Evolutionary conservation across 2,113 vertebrate genomes (phyloP), one percentile per base, ranked within the genome.

Genomic region (Oriolus oriolus): DNA sequence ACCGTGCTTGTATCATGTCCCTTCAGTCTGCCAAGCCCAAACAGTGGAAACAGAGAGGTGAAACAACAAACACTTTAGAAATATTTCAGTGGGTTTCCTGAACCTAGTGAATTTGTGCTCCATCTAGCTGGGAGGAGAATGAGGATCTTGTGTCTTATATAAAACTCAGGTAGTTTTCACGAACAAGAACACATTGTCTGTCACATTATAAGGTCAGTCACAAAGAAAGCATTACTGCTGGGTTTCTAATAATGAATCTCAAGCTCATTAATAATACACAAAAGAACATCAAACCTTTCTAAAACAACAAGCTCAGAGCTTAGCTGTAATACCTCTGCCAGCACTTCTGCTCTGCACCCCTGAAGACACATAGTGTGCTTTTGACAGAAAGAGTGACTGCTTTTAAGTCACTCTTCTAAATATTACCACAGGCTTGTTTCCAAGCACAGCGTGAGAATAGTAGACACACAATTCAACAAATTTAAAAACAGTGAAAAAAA

Each of bases 261-360:
- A 7, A 75, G 88, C 59, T 96, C 76, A 96, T 96, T 92, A 96
- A 94, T 95, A 95, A 95, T 93, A 87, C 52, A 96, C 44, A 93
- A 87, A 35, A 92, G 47, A 95, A 84, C 41, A 92, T 77, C 77
- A 95, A 95, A 94, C 33, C 66, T 89, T 90, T 87, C 89, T 87
- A 75, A 92, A 96, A 83, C 76, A 95, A 94, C 50, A 95, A 84
- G 54, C n/a, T 30, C 52, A 79, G 77, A 95, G 91, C 69, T 94
- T 77, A 86, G 47, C 79, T 90, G 86, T 85, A 84, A 88, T 87
- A 92, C 24, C n/a, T 90, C 65, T 96, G 84, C 95, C 83, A 95
- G 87, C 91, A 93, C 33, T 95, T 96, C 41, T 94, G 39, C 42
- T 80, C 84, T 85, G 85, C 52, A 45, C 31, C 95, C 61, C 44